Evolutionary conservation across 2,113 vertebrate genomes (phyloP), one percentile per base, ranked within the genome.

Genomic region (Archilochus colubris): DNA sequence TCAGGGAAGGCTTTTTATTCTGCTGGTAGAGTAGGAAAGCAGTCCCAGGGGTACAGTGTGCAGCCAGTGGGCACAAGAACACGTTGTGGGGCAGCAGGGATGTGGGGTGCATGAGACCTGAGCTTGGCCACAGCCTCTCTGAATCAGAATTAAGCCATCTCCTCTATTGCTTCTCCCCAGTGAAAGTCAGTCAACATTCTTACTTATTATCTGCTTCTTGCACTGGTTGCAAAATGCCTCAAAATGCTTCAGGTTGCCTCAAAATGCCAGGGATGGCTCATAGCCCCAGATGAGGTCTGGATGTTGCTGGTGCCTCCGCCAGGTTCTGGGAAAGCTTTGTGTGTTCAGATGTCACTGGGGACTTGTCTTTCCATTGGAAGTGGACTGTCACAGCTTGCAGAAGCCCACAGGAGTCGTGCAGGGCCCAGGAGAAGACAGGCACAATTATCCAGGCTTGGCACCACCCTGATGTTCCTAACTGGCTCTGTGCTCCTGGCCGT

Each of bases 401-500:
- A 4, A 78, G 84, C 38, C 77, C 75, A 70, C 19, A 21, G 40
- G 33, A 86, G 19, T n/a, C 36, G 80, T 27, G 10, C 5, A 7
- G 30, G 14, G 38, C 72, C 28, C 48, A 38, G 51, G 38, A 48
- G 14, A 78, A 67, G 58, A 51, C 53, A 36, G 50, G n/a, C 69
- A 40, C 36, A 72, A 61, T 76, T 78, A 85, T 14, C 22, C 66
- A 87, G 89, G 89, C 62, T 62, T 73, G 82, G 66, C 27, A 53
- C 81, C 62, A 36, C 0, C 3, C 33, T 91, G 25, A 64, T 57
- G 72, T 68, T 33, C 20, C 21, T 86, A 62, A 76, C 38, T 79
- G 70, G 53, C 54, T 79, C 51, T 33, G 62, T 0, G 0, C 36
- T 79, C 10, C 0, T 48, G 50, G 54, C 62, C 0, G 0, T 0